A percentile compares a stretch with the other conserved stretches of the same genome.
These are phyloP conservation scores for Todiramphus saurophagus DNA, from an alignment of 2,113 vertebrate species.

Conservation along the genomic window DNA sequence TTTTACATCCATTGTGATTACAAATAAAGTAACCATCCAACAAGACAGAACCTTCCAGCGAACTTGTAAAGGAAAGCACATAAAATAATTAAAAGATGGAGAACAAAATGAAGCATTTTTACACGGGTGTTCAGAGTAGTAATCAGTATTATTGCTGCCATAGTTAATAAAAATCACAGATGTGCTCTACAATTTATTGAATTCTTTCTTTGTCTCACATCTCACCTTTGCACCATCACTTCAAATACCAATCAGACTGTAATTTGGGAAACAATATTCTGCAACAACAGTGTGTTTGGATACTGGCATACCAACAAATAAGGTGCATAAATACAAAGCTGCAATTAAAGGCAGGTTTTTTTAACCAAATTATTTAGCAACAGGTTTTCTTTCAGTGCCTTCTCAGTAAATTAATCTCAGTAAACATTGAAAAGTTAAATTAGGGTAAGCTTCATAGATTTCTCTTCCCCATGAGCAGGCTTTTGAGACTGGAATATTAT, in stretches of 20 bases:
- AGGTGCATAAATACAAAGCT: slow-evolving; percentile 39
- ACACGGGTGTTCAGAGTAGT: slow-evolving; percentile 38
- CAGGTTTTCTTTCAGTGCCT: slow-evolving; percentile 55
- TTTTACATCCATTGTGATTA: slow-evolving; percentile 70
- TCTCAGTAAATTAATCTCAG: slow-evolving; percentile 44
- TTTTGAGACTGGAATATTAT: background rate
- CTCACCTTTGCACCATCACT: slow-evolving; percentile 74
- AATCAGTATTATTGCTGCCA: slow-evolving; percentile 76
- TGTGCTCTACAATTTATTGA: slow-evolving; percentile 64
- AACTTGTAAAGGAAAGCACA: slow-evolving; percentile 70
- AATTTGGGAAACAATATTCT: slow-evolving; percentile 74
- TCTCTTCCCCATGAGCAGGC: background rate
- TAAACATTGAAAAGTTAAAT: slow-evolving; percentile 23
- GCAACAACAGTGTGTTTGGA: slow-evolving; percentile 38
- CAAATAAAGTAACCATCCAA: slow-evolving; percentile 73
- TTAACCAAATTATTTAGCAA: slow-evolving; percentile 66
- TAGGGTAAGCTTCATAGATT: slow-evolving; percentile 8
- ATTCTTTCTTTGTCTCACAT: slow-evolving; percentile 73
- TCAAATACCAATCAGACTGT: slow-evolving; percentile 74
- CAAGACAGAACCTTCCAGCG: slow-evolving; percentile 67
- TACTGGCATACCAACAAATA: slow-evolving; percentile 54
- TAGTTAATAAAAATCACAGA: slow-evolving; percentile 76
- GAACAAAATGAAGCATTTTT: slow-evolving; percentile 68
- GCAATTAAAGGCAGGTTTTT: slow-evolving; percentile 67
- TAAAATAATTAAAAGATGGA: slow-evolving; percentile 75